These are phyloP conservation scores for Matsumurasca onukii DNA, from an alignment of 1,140 invertebrate genomes.

Conservation along the genomic window DNA sequence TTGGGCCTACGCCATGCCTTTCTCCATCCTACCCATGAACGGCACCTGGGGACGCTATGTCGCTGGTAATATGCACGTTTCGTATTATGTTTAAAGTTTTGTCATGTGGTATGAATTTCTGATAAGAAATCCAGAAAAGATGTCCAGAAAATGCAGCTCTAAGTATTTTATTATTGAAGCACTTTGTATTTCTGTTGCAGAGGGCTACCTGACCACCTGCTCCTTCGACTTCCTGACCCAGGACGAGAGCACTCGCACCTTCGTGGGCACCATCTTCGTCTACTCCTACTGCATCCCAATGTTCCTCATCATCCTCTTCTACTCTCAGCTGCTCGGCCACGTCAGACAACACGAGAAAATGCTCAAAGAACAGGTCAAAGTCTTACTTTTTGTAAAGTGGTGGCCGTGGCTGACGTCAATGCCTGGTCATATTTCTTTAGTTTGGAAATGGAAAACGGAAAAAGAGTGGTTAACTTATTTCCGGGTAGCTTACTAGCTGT, in stretches of 20 bases:
- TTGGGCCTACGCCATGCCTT: slow-evolving; percentile 71
- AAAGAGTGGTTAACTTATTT: no score
- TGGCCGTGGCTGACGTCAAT: not conserved
- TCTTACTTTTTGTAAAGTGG: not conserved
- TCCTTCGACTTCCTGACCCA: slow-evolving; percentile 73
- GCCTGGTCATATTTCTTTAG: no score
- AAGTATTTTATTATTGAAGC: no score
- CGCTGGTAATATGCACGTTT: slow-evolving; percentile 58
- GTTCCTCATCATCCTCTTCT: slow-evolving; percentile 65
- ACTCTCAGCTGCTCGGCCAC: slow-evolving; percentile 67
- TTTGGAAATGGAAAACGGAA: no score
- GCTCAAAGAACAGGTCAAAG: slow-evolving; percentile 63
- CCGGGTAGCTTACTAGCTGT: no score
- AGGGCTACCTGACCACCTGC: slow-evolving; percentile 76
- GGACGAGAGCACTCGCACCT: slow-evolving; percentile 65
- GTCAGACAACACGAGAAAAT: slow-evolving; percentile 75
- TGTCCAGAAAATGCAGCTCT: no score
- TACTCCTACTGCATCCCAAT: slow-evolving; percentile 72
- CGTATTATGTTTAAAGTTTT: no score
- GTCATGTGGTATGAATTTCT: no score
- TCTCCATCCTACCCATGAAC: slow-evolving; percentile 64
- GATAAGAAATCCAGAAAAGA: no score
- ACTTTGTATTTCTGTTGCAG: no score
- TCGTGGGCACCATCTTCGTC: slow-evolving; percentile 64
- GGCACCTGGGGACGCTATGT: slow-evolving; percentile 61